Evolutionary conservation across 2,888 invertebrate genomes (phyloP).

Genomic region (Pyrrhia umbra): DNA sequence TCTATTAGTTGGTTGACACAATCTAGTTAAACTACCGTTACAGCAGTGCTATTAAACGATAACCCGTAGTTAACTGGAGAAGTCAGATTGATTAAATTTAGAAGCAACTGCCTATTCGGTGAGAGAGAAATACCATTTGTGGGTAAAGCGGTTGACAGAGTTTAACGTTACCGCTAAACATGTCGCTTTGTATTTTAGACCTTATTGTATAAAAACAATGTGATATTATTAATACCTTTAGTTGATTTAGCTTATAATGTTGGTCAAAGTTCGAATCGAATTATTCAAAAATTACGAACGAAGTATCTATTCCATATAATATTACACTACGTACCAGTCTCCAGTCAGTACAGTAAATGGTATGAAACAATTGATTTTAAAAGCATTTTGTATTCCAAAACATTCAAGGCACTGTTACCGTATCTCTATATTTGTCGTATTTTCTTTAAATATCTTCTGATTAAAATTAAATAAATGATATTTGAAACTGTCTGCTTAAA

Average conservation of each 20-base stretch:
- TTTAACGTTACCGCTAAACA: constrained; percentile 27
- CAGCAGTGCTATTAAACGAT: constrained; percentile 61
- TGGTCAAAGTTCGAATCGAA: too few species aligned
- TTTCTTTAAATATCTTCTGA: too few species aligned
- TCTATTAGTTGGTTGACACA: constrained; percentile 40
- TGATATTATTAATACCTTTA: background rate
- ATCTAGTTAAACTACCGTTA: constrained; percentile 37
- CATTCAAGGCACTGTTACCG: too few species aligned
- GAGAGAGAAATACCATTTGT: constrained; percentile 55
- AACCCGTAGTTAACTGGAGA: constrained; percentile 57
- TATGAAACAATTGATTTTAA: too few species aligned
- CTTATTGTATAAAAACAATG: constrained; percentile 1
- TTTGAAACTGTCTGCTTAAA: background rate
- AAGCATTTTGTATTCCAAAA: too few species aligned
- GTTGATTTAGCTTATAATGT: too few species aligned
- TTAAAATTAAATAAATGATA: too few species aligned
- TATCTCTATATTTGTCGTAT: too few species aligned
- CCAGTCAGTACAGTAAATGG: too few species aligned
- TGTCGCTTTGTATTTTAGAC: background rate
- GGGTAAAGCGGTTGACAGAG: constrained; percentile 34
- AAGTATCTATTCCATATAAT: too few species aligned
- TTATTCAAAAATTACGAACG: too few species aligned
- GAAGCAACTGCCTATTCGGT: constrained; percentile 48
- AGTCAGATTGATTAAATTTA: constrained; percentile 67
- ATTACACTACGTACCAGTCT: too few species aligned